Evolutionary conservation across 2,113 vertebrate genomes (phyloP), one percentile per base, ranked within the genome.

Genomic region (Paracanthobrama guichenoti): DNA sequence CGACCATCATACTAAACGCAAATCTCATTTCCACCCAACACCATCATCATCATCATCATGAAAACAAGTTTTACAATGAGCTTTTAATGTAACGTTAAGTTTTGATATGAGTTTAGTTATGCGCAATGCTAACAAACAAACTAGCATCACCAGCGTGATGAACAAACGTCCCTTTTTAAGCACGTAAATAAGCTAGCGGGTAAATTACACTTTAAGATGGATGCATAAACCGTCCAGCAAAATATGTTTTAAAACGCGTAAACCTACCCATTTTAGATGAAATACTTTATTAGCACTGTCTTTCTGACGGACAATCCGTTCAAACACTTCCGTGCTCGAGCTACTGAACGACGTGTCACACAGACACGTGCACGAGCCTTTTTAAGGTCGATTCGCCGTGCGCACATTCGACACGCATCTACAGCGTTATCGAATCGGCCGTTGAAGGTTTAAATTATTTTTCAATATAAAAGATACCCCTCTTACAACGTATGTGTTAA

Each of bases 341-440:
- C 44, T 81, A 66, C 67, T 26, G 57, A 86, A 87, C 81, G 88
- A 89, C 88, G 88, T 89, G 88, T 89, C 88, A 78, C 84, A 46
- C 50, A 16, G 16, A 44, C 76, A 59, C 64, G 55, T 79, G 64
- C 11, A 39, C 16, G 12, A 26, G 55, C 20, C 22, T 18, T 18
- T 76, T 24, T 12, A 3, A 16, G 11, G 20, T 26, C 14, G 8
- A 66, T 66, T 66, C 44, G n/a, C 26, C 10, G 18, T 2, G 4
- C 44, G 46, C 79, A 81, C 60, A 67, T 81, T 81, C 79, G 62
- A 53, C 79, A 67, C 62, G 2, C 18, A 3, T 39, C 20, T 22
- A 6, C 18, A 22, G 11, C 4, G 24, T 20, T 18, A 60, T 10
- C 12, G 75, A 78, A 78, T 78, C 75, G 0, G 55, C 75, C 14